Evolutionary conservation across 2,888 invertebrate species (phyloP).

Genomic region (Azorinus chamasolen): DNA sequence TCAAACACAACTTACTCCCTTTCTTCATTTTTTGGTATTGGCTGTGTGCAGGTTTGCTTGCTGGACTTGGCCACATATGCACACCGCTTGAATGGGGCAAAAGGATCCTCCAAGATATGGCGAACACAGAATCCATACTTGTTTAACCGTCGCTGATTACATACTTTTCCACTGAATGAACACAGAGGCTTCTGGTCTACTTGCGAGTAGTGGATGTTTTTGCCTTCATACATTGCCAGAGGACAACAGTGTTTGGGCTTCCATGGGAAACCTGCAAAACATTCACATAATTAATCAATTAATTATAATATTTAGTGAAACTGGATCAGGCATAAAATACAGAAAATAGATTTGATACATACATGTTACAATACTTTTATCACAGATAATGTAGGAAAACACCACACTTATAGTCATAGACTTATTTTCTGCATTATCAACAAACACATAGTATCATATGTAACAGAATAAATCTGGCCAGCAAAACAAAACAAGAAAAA

Average conservation of each 20-base stretch:
- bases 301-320: not conserved
- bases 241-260: conserved; percentile 15
- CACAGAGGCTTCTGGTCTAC: conserved; percentile 87
- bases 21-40: conserved; percentile 87
- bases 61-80: conserved; percentile 88
- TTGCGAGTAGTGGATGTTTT: conserved; percentile 87
- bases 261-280: conserved; percentile 57
- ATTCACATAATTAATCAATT: not conserved
- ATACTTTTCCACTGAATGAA: conserved; percentile 87
- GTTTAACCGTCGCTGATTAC: conserved; percentile 89
- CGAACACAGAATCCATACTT: conserved; percentile 92
- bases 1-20: conserved; percentile 86
- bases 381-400: not conserved
- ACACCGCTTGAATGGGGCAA: conserved; percentile 95
- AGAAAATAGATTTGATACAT: not conserved
- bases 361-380: not conserved
- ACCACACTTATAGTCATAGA: not conserved
- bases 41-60: conserved; percentile 87
- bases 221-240: conserved; percentile 87
- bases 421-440: too few species aligned
- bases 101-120: conserved; percentile 94
- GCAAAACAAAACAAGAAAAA: too few species aligned
- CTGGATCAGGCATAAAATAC: too few species aligned
- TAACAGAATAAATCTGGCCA: too few species aligned
- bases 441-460: too few species aligned